Percentiles rank a stretch among this genome's conserved stretches.
These are phyloP conservation scores for Onthophagus sagittarius DNA, from an alignment of 2,888 invertebrate genomes.

Conservation along the genomic window DNA sequence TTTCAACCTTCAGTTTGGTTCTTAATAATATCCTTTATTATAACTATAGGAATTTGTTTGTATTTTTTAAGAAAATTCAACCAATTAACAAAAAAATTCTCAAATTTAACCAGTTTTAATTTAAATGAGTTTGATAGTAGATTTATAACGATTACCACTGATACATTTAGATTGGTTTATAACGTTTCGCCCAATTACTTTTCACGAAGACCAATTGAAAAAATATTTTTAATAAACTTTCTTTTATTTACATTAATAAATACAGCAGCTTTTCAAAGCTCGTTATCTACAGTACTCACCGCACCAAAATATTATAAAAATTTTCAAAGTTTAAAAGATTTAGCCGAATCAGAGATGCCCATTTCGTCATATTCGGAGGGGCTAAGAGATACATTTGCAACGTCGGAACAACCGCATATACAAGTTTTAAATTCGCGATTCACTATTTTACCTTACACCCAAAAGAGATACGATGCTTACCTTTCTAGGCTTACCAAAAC, in stretches of 20 bases:
- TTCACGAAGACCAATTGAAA: conserved; percentile 43
- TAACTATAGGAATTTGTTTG: conserved; percentile 17
- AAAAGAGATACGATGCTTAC: conserved; percentile 32
- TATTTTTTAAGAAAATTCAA: conserved; percentile 23
- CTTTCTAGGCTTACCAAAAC: conserved; percentile 20
- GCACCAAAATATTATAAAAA: conserved; percentile 46
- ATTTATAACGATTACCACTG: conserved; percentile 36
- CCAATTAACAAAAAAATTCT: not conserved
- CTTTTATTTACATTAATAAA: conserved; percentile 43
- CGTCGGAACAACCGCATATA: conserved; percentile 38
- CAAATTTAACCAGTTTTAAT: conserved; percentile 4
- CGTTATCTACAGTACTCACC: conserved; percentile 46
- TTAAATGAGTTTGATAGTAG: conserved; percentile 17
- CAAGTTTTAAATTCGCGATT: conserved; percentile 42
- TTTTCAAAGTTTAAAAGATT: conserved; percentile 43
- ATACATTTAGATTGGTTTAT: conserved; percentile 42
- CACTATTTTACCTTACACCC: conserved; percentile 35
- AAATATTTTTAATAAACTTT: conserved; percentile 40
- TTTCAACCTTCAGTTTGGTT: conserved; percentile 44
- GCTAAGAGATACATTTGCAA: conserved; percentile 44
- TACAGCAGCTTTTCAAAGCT: conserved; percentile 47
- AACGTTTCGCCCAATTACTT: conserved; percentile 37
- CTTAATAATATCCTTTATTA: conserved; percentile 35
- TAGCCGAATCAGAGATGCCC: conserved; percentile 39
- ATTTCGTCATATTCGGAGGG: conserved; percentile 46